Base-by-base conservation (phyloP, 2,888 invertebrate species). In the Pediacus dermestoides region DNA sequence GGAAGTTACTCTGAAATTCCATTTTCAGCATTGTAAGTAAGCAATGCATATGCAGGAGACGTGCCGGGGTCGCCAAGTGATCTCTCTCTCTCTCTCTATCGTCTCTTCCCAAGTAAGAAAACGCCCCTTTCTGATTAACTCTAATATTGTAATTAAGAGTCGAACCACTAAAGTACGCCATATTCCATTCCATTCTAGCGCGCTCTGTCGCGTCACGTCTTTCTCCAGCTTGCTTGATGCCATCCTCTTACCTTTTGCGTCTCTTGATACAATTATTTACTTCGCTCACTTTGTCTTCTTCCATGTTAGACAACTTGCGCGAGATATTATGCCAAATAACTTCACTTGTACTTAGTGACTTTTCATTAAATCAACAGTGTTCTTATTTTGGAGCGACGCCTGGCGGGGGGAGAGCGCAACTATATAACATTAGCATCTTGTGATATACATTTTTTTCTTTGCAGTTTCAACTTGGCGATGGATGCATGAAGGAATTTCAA, bases 1-100 rank as follows among this genome's bases (percentile, higher is more conserved):
- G 30, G 36, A 35, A 42, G 39, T 39, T 39, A 39, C 35, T 44
- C 43, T 38, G 41, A 46, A 47, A 50, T 48, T 49, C 50, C 51
- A 51, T 46, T 47, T 46, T 44, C 44, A 42, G 44, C 46, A 44
- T 45, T 43, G 53, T 48, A 53, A 41, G 44, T 42, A 44, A 47
- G 49, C 56, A 52, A 58, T 58, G 58, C 58, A 58, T 58, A 58
- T 58, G 58, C 58, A 58, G 48, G 50, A 52, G 53, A 55, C 49
- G 54, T 45, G 46, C 51, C 46, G 41, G 37, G 35, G 33, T 33
- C 31, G 42, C 27, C 39, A 34, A 26, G 30, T 11, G 30, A 38
- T 34, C 38, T 43, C 34, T 37, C 41, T 30, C 39, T 21, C 30
- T 30, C 30, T 16, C 16, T 13, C 32, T 16, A 34, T 36, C 36